A percentile compares a stretch with the other conserved stretches of the same genome.
phyloP scores from a whole-genome alignment of 1,140 invertebrate genomes.

The Eriosoma lanigerum region DNA sequence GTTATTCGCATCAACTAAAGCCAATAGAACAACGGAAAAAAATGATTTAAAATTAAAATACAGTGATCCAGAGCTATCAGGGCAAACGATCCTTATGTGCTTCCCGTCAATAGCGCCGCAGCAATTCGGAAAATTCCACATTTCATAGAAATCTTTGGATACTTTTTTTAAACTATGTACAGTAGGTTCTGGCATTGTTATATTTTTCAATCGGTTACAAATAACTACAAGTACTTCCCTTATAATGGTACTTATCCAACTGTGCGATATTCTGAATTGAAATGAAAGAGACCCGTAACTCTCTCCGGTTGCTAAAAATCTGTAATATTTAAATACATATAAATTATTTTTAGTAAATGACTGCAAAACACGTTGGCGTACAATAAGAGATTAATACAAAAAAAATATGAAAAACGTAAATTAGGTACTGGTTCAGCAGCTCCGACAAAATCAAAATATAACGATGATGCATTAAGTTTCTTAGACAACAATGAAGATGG shows the following conservation, averaged over 20 bases:
- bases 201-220: not conserved
- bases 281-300: constrained; percentile 46
- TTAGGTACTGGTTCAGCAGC: constrained; percentile 17
- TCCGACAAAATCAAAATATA: constrained; percentile 8
- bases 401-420: constrained; percentile 15
- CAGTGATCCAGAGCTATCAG: constrained; percentile 57
- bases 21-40: constrained; percentile 59
- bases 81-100: constrained; percentile 59
- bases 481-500: not conserved
- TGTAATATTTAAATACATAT: constrained; percentile 57
- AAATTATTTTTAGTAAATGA: constrained; percentile 53
- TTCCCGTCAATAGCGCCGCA: constrained; percentile 59
- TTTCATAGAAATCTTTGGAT: constrained; percentile 56
- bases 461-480: constrained; percentile 13
- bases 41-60: constrained; percentile 61
- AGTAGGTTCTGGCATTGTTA: not conserved
- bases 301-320: constrained; percentile 52
- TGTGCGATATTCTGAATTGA: constrained; percentile 42
- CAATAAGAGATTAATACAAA: not conserved
- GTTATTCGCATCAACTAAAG: constrained; percentile 30
- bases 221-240: not conserved
- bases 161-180: not conserved
- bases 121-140: constrained; percentile 61
- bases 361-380: constrained; percentile 4
- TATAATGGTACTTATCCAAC: not conserved